Evolutionary conservation across 2,888 invertebrate species (phyloP).

Genomic region (Tinea semifulvella): DNA sequence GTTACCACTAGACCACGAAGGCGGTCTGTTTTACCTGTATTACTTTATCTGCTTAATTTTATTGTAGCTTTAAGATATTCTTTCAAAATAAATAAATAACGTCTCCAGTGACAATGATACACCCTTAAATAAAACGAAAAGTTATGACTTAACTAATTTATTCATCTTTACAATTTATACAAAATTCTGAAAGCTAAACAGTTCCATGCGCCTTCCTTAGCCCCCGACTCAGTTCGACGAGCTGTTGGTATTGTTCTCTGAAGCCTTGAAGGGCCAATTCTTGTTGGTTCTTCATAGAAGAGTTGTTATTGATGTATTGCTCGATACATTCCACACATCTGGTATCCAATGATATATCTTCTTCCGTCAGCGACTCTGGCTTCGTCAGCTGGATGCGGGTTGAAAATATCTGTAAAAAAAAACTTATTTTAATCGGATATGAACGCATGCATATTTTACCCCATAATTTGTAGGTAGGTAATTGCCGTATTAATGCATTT

Average conservation of each 20-base stretch:
- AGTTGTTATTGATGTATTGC: slow-evolving; percentile 68
- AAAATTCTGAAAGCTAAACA: slow-evolving; percentile 23
- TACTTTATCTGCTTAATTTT: too few relatives aligned
- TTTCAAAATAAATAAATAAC: too few relatives aligned
- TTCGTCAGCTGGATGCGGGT: slow-evolving; percentile 48
- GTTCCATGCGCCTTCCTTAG: slow-evolving; percentile 74
- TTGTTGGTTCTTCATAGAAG: slow-evolving; percentile 72
- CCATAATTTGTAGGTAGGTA: too few relatives aligned
- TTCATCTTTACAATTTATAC: slow-evolving; percentile 5
- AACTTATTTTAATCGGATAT: neutral
- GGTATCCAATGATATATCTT: slow-evolving; percentile 61
- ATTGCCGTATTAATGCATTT: too few relatives aligned
- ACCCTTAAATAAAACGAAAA: too few relatives aligned
- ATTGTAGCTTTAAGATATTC: too few relatives aligned
- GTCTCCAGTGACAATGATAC: too few relatives aligned
- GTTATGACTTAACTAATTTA: slow-evolving; percentile 13
- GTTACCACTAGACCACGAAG: too few relatives aligned
- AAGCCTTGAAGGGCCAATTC: slow-evolving; percentile 77
- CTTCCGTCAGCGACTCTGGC: slow-evolving; percentile 60
- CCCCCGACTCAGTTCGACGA: slow-evolving; percentile 67
- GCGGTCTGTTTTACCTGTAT: too few relatives aligned
- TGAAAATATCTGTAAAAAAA: slow-evolving; percentile 36
- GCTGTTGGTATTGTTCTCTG: slow-evolving; percentile 70
- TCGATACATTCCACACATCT: slow-evolving; percentile 67
- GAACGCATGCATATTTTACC: too few relatives aligned